phyloP scores from a whole-genome alignment of 2,113 vertebrate genomes.

The Anser cygnoides region DNA sequence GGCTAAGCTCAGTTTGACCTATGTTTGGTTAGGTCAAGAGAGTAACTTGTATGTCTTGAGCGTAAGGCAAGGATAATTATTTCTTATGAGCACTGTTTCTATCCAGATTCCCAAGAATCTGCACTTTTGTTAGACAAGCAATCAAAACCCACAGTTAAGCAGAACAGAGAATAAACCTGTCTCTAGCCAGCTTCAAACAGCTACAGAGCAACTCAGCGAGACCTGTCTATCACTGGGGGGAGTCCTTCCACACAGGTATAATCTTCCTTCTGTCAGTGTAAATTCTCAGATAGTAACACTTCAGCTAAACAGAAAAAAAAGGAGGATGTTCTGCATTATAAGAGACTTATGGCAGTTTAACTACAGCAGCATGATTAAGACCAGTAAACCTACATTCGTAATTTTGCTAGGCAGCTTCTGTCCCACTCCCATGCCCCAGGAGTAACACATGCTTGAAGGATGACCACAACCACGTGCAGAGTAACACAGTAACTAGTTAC shows the following conservation, averaged over 20 bases:
- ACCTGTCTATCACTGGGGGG: background rate
- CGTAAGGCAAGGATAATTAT: background rate
- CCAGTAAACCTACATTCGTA: background rate
- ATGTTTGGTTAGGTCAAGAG: background rate
- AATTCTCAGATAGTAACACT: background rate
- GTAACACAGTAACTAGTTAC: background rate
- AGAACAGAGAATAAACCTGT: background rate
- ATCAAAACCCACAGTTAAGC: background rate
- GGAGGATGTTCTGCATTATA: background rate
- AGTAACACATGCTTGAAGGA: background rate
- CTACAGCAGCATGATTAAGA: conserved; percentile 5
- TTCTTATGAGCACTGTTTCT: background rate
- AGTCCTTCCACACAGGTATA: background rate
- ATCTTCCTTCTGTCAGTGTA: conserved; percentile 7
- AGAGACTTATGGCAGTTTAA: background rate
- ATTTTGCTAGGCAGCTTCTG: background rate
- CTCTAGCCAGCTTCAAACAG: background rate
- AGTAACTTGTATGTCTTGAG: background rate
- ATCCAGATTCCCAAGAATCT: background rate
- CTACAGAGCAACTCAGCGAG: background rate
- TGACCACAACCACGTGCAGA: background rate
- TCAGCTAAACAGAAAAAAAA: conserved; percentile 29
- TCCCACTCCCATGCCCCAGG: background rate
- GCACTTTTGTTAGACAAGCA: background rate
- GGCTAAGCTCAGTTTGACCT: conserved; percentile 16